Conservation (phyloP, 2,113 vertebrate species). For the Cyphomyrus plagiostoma region DNA sequence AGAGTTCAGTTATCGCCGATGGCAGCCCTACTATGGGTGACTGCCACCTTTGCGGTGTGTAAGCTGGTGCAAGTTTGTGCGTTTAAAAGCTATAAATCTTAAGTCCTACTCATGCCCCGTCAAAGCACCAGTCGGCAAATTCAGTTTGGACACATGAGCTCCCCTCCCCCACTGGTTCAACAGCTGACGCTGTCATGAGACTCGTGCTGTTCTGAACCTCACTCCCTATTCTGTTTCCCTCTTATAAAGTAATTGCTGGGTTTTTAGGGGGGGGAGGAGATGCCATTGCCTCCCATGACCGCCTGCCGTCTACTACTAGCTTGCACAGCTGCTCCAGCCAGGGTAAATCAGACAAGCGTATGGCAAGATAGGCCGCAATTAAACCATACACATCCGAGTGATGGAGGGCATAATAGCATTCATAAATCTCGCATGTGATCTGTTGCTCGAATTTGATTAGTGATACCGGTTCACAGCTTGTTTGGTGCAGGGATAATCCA, state of each 20-base stretch:
- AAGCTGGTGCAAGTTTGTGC: not conserved
- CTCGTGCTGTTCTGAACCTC: not conserved
- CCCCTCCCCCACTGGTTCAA: not conserved
- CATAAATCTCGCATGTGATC: slow-evolving; percentile 1
- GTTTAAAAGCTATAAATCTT: not conserved
- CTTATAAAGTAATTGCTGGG: not conserved
- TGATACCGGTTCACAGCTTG: not conserved
- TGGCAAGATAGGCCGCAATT: slow-evolving; percentile 32
- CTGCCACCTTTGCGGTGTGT: not conserved
- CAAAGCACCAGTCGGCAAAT: not conserved
- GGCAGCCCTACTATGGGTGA: not conserved
- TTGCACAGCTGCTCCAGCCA: slow-evolving; percentile 28
- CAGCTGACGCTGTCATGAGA: not conserved
- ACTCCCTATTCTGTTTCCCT: not conserved
- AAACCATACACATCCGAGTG: slow-evolving; percentile 30
- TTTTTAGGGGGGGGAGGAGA: not conserved
- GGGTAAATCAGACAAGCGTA: slow-evolving; percentile 26
- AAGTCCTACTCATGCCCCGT: not conserved
- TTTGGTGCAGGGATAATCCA: no score
- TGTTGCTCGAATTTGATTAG: not conserved
- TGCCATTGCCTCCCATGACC: not conserved
- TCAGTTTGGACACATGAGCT: not conserved
- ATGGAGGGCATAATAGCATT: not conserved
- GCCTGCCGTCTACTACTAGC: not conserved
- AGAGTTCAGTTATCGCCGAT: not conserved